A percentile compares a stretch with the other conserved stretches of the same genome.
Conservation (phyloP, 2,113 vertebrate species). For the Otus sunia region DNA sequence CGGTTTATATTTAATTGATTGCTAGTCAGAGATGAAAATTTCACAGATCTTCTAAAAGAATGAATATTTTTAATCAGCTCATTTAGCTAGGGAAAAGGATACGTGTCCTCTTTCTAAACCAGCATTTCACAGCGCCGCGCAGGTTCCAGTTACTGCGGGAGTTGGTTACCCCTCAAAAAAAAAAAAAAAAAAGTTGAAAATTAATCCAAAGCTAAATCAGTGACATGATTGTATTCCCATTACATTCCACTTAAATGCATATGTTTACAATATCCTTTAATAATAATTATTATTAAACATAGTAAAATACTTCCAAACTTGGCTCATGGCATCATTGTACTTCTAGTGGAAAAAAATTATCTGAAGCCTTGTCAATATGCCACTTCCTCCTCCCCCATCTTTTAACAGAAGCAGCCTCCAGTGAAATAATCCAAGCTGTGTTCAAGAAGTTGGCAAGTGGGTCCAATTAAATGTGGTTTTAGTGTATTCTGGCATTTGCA, state of each 20-base stretch:
- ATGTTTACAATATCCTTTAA: slow-evolving; percentile 83
- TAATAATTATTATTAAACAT: slow-evolving; percentile 85
- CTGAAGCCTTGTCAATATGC: slow-evolving; percentile 82
- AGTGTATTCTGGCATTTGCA: slow-evolving; percentile 86
- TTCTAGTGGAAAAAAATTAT: slow-evolving; percentile 73
- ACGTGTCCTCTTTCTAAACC: slow-evolving; percentile 33
- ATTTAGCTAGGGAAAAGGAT: slow-evolving; percentile 58
- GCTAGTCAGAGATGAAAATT: slow-evolving; percentile 58
- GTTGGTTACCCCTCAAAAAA: slow-evolving; percentile 41
- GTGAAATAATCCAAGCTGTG: slow-evolving; percentile 86
- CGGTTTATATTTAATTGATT: slow-evolving; percentile 27
- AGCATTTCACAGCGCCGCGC: slow-evolving; percentile 37
- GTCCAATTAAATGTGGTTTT: slow-evolving; percentile 87
- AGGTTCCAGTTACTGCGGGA: slow-evolving; percentile 64
- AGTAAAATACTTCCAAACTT: slow-evolving; percentile 85
- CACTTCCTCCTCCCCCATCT: slow-evolving; percentile 83
- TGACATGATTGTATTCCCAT: slow-evolving; percentile 68
- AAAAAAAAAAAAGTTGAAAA: slow-evolving; percentile 54
- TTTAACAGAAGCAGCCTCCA: slow-evolving; percentile 85
- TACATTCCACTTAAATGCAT: slow-evolving; percentile 77
- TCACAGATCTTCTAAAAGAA: slow-evolving; percentile 47
- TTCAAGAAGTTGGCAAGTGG: slow-evolving; percentile 86
- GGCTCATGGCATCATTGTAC: slow-evolving; percentile 78
- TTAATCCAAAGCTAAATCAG: slow-evolving; percentile 67
- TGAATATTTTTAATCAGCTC: slow-evolving; percentile 59